Percentiles rank a stretch among this genome's conserved stretches.
These are phyloP conservation scores for Zaprionus davidi DNA, from an alignment of 1,140 invertebrate species.

Conservation along the genomic window DNA sequence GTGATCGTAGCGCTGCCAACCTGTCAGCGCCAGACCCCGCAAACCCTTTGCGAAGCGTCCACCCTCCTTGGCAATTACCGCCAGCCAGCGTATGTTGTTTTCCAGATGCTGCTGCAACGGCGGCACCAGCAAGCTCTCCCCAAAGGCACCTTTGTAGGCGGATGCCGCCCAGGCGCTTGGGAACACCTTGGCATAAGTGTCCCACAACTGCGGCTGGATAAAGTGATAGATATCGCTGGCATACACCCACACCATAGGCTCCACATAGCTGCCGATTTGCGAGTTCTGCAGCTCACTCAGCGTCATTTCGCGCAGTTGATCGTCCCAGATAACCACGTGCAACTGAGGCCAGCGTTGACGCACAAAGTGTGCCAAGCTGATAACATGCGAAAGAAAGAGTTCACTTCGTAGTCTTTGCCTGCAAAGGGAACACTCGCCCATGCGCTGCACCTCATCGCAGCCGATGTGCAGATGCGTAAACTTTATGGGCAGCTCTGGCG, in stretches of 20 bases:
- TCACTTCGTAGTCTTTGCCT: conserved; percentile 86
- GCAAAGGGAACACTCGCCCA: conserved; percentile 92
- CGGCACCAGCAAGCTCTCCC: conserved; percentile 90
- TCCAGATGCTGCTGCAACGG: conserved; percentile 88
- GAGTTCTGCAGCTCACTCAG: conserved; percentile 87
- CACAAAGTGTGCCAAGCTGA: conserved; percentile 87
- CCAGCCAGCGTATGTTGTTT: conserved; percentile 90
- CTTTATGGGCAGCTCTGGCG: conserved; percentile 84
- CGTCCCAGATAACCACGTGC: conserved; percentile 96
- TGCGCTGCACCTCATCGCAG: conserved; percentile 92
- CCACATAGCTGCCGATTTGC: conserved; percentile 90
- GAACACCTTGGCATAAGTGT: conserved; percentile 93
- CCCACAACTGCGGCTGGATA: conserved; percentile 87
- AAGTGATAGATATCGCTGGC: conserved; percentile 87
- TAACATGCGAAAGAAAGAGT: conserved; percentile 90
- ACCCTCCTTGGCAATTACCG: conserved; percentile 86
- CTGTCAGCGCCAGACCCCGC: conserved; percentile 89
- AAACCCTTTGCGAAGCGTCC: conserved; percentile 85
- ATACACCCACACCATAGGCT: conserved; percentile 95
- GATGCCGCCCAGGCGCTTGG: conserved; percentile 91
- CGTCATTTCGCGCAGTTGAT: conserved; percentile 94
- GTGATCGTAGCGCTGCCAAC: conserved; percentile 94
- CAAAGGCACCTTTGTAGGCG: conserved; percentile 89
- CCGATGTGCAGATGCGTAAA: conserved; percentile 92
- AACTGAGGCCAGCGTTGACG: conserved; percentile 87